A percentile compares a stretch with the other conserved stretches of the same genome.
Conservation (phyloP, 1,140 invertebrate genomes). For the Semibalanus balanoides region DNA sequence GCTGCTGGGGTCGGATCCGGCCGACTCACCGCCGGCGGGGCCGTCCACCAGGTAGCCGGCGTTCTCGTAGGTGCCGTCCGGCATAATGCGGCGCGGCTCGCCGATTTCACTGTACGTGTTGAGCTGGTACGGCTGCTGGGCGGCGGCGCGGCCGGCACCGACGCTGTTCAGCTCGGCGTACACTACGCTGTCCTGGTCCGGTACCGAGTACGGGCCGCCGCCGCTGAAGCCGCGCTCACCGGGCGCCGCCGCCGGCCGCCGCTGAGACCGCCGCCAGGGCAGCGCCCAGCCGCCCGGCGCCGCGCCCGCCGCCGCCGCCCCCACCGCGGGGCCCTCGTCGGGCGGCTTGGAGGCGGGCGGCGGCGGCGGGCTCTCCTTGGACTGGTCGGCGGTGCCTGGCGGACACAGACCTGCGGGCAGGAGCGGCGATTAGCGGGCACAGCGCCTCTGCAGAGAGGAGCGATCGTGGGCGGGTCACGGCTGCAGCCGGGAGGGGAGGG, state of each 20-base stretch:
- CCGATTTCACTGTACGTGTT: neutral
- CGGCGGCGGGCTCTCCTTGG: neutral
- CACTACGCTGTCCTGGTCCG: neutral
- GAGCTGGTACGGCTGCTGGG: neutral
- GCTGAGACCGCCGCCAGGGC: neutral
- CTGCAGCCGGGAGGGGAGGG: too few relatives aligned
- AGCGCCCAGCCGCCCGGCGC: too few relatives aligned
- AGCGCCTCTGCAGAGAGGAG: too few relatives aligned
- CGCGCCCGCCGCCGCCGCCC: too few relatives aligned
- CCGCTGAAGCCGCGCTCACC: neutral
- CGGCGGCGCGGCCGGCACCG: too few relatives aligned
- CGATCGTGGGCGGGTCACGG: too few relatives aligned
- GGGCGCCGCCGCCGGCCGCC: too few relatives aligned
- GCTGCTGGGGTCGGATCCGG: neutral
- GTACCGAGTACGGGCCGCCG: neutral
- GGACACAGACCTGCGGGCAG: neutral
- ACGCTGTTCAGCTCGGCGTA: neutral
- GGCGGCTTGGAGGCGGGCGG: too few relatives aligned
- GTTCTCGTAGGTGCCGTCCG: neutral
- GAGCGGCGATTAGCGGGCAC: neutral
- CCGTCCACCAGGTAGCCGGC: neutral
- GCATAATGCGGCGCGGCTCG: neutral
- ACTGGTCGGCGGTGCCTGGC: neutral
- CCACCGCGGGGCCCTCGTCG: too few relatives aligned
- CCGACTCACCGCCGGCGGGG: neutral